These are phyloP conservation scores for Apamea anceps DNA, from an alignment of 2,888 invertebrate species.

Conservation along the genomic window DNA sequence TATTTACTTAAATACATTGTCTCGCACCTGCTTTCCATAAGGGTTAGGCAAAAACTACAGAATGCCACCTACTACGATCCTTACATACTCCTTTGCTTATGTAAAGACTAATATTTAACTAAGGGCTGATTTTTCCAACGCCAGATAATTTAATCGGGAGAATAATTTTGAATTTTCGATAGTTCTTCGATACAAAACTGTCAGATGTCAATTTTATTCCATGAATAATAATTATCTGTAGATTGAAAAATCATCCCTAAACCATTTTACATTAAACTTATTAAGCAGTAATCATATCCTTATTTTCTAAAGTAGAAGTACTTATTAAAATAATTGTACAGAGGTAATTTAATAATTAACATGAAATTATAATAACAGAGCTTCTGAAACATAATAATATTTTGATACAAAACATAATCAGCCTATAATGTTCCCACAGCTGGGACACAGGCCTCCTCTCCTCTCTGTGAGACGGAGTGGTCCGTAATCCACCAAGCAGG, in stretches of 20 bases:
- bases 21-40: background rate
- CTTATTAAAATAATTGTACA: background rate
- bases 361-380: background rate
- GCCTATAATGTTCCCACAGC: background rate
- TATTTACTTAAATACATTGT: background rate
- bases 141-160: too few species aligned
- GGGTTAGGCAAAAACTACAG: background rate
- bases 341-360: background rate
- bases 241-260: background rate
- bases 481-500: background rate
- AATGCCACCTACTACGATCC: background rate
- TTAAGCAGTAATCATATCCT: background rate
- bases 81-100: background rate
- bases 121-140: too few species aligned
- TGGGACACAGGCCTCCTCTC: background rate
- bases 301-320: background rate
- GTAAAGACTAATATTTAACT: too few species aligned
- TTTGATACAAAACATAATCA: background rate
- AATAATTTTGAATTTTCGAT: too few species aligned
- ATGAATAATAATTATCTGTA: too few species aligned
- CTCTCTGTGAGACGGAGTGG: background rate
- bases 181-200: too few species aligned
- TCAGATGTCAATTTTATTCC: too few species aligned
- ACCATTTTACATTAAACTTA: background rate
- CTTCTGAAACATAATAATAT: background rate